Conservation (phyloP, 2,797 vertebrate species). For the Mus minutoides region DNA sequence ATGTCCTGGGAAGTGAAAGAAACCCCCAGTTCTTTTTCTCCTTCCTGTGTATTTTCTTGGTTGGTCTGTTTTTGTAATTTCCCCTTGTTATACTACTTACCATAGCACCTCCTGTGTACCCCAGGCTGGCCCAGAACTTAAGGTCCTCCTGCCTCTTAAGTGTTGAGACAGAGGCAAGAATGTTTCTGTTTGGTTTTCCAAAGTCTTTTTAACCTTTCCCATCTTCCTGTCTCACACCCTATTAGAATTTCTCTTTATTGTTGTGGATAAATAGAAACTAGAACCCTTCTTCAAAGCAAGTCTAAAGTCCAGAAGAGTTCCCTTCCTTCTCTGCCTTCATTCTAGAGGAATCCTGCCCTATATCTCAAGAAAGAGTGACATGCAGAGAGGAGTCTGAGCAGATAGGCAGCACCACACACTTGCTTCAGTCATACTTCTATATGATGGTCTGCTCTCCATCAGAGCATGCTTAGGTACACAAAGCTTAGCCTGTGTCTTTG, state of each 20-base stretch:
- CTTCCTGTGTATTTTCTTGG: neutral
- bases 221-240: neutral
- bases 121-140: neutral
- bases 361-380: neutral
- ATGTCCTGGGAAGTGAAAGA: neutral
- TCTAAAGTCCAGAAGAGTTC: neutral
- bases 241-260: neutral
- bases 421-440: too few species aligned
- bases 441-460: neutral
- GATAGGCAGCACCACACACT: rapidly evolving
- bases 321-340: neutral
- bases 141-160: neutral
- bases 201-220: neutral
- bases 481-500: neutral
- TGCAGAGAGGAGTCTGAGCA: neutral
- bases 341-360: neutral
- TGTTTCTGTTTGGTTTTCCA: neutral
- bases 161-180: neutral
- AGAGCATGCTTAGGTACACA: neutral
- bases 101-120: neutral
- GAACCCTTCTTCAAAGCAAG: neutral
- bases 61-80: neutral
- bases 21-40: neutral
- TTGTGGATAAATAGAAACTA: neutral
- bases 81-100: neutral